Conservation (phyloP, 2,113 vertebrate species). For the Protobothrops flavoviridis region DNA sequence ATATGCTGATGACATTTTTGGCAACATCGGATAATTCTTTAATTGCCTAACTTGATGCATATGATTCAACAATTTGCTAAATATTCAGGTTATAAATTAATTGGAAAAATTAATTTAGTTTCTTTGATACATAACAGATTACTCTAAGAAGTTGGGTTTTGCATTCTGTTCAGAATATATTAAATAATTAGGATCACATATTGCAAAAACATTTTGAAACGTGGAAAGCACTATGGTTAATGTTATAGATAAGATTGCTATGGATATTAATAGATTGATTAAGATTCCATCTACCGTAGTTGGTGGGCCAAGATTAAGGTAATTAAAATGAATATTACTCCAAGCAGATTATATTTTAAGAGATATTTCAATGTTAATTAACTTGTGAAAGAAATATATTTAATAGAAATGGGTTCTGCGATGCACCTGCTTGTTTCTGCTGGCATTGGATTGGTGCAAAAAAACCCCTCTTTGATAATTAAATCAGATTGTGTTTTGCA, state of each 20-base stretch:
- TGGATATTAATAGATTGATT: not conserved
- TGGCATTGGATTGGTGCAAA: not conserved
- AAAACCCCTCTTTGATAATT: not conserved
- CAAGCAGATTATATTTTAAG: not conserved
- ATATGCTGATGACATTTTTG: not conserved
- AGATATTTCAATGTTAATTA: not conserved
- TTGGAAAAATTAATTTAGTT: not conserved
- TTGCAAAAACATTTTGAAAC: not conserved
- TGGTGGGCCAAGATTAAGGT: not conserved
- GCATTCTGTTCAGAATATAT: not conserved
- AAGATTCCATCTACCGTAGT: not conserved
- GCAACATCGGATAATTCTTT: not conserved
- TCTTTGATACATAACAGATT: not conserved
- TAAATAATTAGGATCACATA: not conserved
- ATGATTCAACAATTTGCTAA: not conserved
- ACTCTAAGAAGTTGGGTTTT: not conserved
- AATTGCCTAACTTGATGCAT: not conserved
- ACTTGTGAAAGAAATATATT: not conserved
- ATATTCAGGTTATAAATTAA: not conserved
- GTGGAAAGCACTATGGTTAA: not conserved
- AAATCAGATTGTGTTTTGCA: not conserved
- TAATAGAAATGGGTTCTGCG: not conserved
- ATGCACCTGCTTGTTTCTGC: not conserved
- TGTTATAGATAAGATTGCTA: not conserved
- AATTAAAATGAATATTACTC: not conserved